Evolutionary conservation across 2,888 invertebrate genomes (phyloP), one percentile per base, ranked within the genome.

Genomic region (Pyralis farinalis): DNA sequence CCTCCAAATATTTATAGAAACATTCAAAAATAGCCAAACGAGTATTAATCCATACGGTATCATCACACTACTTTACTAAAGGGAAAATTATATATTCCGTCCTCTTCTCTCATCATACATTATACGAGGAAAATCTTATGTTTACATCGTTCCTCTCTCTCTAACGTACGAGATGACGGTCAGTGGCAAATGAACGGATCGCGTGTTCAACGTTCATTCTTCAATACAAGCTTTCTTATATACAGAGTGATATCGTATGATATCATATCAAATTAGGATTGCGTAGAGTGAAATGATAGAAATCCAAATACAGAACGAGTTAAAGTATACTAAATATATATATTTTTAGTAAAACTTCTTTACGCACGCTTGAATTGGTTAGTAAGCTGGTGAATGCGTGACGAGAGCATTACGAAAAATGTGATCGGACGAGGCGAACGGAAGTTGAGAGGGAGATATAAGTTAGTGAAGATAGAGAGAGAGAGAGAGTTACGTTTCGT

Each of bases 141-240:
- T 31, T 40, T 9, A 27, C 12, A 31, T 25, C 9, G 16, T 27
- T 46, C 34, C 37, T 61, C 63, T 51, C 55, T 12, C 40, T 63
- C 63, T 40, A 29, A 16, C 58, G 21, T 34, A 40, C 44, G 46
- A 30, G 45, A 49, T 52, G 55, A 47, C 53, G 79, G 80, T 71
- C 76, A 72, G 37, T 41, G 53, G 65, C 61, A 83, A 87, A 87
- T 80, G 87, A 82, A 76, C 73, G 59, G 53, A 86, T 87, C 77
- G 87, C 87, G 86, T 87, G 87, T 55, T 64, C 51, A 28, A 33
- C 40, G 51, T 44, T 75, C 81, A 83, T 86, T 75, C 69, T 62
- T 83, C 84, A 83, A 72, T 73, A 77, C 60, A 33, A 57, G 53
- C 49, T 46, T 53, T 11, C 12, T 9, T 33, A 33, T 33, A 33